Percentiles rank a stretch among this genome's conserved stretches.
Evolutionary conservation across 1,140 invertebrate genomes (phyloP).

Genomic region (Brachionus asplanchnoidis): DNA sequence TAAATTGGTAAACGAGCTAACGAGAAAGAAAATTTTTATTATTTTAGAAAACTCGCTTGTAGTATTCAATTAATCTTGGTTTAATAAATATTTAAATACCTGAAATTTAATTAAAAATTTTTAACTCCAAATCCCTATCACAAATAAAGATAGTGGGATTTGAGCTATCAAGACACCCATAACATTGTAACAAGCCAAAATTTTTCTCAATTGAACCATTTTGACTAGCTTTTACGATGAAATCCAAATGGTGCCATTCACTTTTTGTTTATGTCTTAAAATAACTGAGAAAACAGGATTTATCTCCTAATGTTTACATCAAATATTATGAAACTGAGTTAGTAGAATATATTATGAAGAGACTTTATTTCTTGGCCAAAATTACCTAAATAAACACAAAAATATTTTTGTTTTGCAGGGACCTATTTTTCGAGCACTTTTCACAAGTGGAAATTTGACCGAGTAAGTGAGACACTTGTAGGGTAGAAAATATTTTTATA

Average conservation of each 20-base stretch:
- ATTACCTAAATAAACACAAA: background rate
- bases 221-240: background rate
- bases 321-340: background rate
- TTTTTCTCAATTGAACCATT: background rate
- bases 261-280: background rate
- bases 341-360: background rate
- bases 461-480: background rate
- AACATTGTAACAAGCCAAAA: background rate
- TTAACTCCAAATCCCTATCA: background rate
- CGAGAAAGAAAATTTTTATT: background rate
- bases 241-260: background rate
- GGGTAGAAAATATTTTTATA: background rate
- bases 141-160: background rate
- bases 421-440: background rate
- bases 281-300: slow-evolving; percentile 1
- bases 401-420: background rate
- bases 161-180: background rate
- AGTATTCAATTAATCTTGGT: background rate
- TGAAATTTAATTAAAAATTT: background rate
- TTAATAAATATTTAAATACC: background rate
- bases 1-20: background rate
- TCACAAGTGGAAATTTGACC: background rate
- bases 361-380: background rate
- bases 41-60: background rate
- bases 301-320: slow-evolving; percentile 1